Evolutionary conservation across 1,140 invertebrate species (phyloP).

Genomic region (Holcopasites calliopsidis): DNA sequence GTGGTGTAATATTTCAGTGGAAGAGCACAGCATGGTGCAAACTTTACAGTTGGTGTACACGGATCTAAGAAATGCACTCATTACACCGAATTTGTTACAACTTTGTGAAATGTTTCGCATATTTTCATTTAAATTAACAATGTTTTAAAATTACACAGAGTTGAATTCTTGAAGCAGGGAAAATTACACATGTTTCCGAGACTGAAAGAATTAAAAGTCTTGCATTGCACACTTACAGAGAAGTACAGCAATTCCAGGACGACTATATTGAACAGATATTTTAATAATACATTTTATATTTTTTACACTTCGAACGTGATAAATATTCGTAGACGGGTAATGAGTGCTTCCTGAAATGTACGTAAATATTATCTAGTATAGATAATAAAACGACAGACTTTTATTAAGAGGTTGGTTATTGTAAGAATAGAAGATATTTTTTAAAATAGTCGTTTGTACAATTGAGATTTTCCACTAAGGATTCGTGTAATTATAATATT

Average conservation of each 20-base stretch:
- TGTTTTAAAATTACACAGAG: not conserved
- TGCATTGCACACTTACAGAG: not conserved
- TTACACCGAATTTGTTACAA: constrained; percentile 11
- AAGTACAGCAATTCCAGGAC: too few relatives aligned
- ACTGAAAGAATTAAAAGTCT: not conserved
- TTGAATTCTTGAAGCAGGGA: not conserved
- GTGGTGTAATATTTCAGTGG: constrained; percentile 11
- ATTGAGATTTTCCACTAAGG: not conserved
- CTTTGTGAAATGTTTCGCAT: not conserved
- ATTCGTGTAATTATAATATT: constrained; percentile 3
- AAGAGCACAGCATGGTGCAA: constrained; percentile 10
- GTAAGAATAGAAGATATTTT: constrained; percentile 11
- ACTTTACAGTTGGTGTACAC: constrained; percentile 23
- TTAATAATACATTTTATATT: not conserved
- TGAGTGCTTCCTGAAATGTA: constrained; percentile 39
- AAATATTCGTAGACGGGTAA: constrained; percentile 28
- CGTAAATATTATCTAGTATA: constrained; percentile 15
- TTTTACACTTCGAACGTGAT: not conserved
- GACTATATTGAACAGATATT: not conserved
- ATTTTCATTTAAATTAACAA: not conserved
- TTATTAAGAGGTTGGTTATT: not conserved
- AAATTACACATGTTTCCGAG: too few relatives aligned
- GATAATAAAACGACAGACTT: not conserved
- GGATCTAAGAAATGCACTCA: constrained; percentile 27
- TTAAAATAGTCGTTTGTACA: constrained; percentile 35